Base-by-base conservation (phyloP, 2,888 invertebrate genomes). In the Auanema freiburgensis region DNA sequence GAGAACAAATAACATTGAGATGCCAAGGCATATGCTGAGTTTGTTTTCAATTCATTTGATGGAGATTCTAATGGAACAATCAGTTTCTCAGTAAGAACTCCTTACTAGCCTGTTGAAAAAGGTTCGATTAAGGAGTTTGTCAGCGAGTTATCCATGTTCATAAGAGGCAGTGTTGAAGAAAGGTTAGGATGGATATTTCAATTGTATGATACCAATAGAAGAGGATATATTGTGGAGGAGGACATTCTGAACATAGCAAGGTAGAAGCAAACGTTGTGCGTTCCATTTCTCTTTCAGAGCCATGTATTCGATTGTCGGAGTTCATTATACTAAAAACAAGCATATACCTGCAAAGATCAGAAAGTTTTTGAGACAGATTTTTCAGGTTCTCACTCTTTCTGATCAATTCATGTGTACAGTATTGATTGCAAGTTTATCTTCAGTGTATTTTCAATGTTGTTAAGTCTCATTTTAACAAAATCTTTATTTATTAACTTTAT, bases 31-130 rank as follows among this genome's bases (percentile, higher is more conserved):
- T 69, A 66, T 44, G 69, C 69, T 43, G 51, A 63, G 4, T 59
- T 69, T 14, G 63, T 69, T 23, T 69, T 66, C 56, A 61, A 69
- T 56, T 63, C 69, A 0, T 69, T 69, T 42, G 69, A 69, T 25
- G 63, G 60, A 23, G 66, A 69, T 44, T 59, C 56, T 2, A 69
- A 69, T 57, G 69, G 66, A 11, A 49, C 60, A 23, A 66, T 69
- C 40, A 69, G 63, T 42, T 69, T 69, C 51, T 66, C 69, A 11
- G 69, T 66, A 44, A 25, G 59, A 33, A 2, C 21, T 6, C 21
- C 1, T 16, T 46, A 24, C 49, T 33, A 8, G 14, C 12, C 8
- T 12, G 14, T 59, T 33, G 16, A 18, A 23, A 14, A 33, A 8
- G 44, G 44, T n/a, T 16, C 25, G n/a, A 46, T 14, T 4, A 4